Base-by-base conservation (phyloP, 2,888 invertebrate genomes). In the Argyresthia albistria region DNA sequence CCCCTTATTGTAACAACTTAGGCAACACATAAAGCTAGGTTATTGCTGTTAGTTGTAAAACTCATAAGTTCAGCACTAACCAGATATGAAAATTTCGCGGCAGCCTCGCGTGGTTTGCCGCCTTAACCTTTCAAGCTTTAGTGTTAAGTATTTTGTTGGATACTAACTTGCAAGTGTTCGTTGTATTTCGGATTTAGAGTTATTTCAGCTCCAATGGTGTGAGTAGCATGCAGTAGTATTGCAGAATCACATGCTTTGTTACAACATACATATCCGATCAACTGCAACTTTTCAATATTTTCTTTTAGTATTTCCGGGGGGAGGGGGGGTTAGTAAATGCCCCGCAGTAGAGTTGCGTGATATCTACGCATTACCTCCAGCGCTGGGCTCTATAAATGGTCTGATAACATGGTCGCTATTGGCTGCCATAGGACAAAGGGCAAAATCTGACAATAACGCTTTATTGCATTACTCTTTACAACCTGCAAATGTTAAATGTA, bases 21-120 rank as follows among this genome's bases (percentile, higher is more conserved):
- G 16, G 11, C 15, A 16, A 35, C 45, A 55, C 55, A 57, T 60
- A 56, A 59, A 60, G 53, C 54, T 50, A 43, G 51, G 53, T 59
- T 59, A 60, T 60, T 56, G 58, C 56, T 43, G 51, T 50, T 50
- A 57, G 58, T 60, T 60, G 60, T 59, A 56, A 60, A 60, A 58
- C 54, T 57, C 58, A 45, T 55, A 58, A 58, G 53, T 58, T 57
- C 46, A 56, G 52, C 16, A 35, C 46, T 46, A 46, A 46, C 52
- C n/a, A 50, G 50, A 50, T 50, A 50, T 50, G 50, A 50, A 16
- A 48, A 48, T 42, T 43, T 15, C n/a, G 43, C 12, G 49, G 37
- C 9, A 35, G 6, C 35, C 35, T 47, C 35, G 47, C 47, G 47
- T 47, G 47, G 35, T 35, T 47, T 47, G 9, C 25, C 35, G 35